phyloP scores from a whole-genome alignment of 2,113 vertebrate species.

The Rhineura floridana region DNA sequence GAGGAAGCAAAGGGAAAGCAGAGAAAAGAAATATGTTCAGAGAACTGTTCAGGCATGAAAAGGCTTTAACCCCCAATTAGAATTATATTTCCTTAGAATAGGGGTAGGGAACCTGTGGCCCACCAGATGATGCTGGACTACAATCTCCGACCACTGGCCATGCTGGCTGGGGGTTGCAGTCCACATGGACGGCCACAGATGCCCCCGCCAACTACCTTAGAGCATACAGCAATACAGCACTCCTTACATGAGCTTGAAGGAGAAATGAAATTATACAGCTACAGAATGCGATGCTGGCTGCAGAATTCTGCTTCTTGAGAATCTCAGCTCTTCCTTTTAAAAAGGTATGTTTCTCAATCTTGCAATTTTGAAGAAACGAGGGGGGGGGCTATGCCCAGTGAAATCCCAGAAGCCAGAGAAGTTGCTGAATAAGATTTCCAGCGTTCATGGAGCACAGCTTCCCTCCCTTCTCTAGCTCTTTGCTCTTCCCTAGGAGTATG shows the following conservation, averaged over 20 bases:
- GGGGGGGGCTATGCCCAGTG: not conserved
- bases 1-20: no score
- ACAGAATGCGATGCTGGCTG: not conserved
- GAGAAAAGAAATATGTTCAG: not conserved
- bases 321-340: not conserved
- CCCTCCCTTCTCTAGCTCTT: not conserved
- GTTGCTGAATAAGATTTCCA: not conserved
- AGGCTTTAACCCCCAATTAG: not conserved
- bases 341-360: not conserved
- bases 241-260: not conserved
- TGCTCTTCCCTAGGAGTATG: not conserved
- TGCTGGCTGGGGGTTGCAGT: no score
- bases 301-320: not conserved
- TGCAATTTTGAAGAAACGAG: not conserved
- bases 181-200: not conserved
- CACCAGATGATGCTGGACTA: no score
- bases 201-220: not conserved
- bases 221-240: not conserved
- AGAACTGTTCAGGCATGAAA: not conserved
- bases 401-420: not conserved
- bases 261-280: constrained; percentile 1
- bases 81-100: not conserved
- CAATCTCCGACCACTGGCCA: no score
- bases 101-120: not conserved
- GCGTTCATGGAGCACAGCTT: not conserved